Evolutionary conservation across 2,113 vertebrate genomes (phyloP), one percentile per base, ranked within the genome.

Genomic region (Cyanoliseus patagonus): DNA sequence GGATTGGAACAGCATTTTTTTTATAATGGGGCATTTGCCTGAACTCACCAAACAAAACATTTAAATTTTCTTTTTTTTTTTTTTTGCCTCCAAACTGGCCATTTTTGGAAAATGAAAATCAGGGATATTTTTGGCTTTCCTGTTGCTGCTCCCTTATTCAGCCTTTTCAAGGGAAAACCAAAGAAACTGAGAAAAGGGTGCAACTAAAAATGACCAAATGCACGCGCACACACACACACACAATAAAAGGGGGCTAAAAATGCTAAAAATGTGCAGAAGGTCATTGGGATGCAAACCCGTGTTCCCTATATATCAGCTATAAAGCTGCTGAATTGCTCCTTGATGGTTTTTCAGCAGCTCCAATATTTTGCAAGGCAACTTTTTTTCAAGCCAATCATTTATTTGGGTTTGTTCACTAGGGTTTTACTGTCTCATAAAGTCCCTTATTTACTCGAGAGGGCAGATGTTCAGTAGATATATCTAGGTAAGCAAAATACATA

Each of bases 101-200:
- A 79, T 95, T 92, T 97, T 95, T 85, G 62, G 91, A 91, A 76
- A 86, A 86, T 27, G 5, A 94, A 96, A 92, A 95, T 88, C 59
- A 53, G n/a, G 51, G 73, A 19, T 94, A 92, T 97, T 94, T 95
- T 92, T 92, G 25, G 57, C 73, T 92, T 86, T 95, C 68, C 47
- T 2, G 0, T 68, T 81, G 55, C 73, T 85, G 57, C 49, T 73
- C 1, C 62, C 69, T 83, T 66, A 86, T 75, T 83, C 76, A 0
- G 0, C 19, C 51, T 88, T 88, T 88, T 75, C 61, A 51, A 66
- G 52, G 51, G n/a, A 68, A 78, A 92, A 52, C 63, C 73, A 81
- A 75, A 84, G 47, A 95, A 91, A 94, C 0, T 86, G 42, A 75
- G 73, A 44, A 73, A 72, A 91, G 22, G 51, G 17, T 72, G 25